Percentiles rank a stretch among this genome's conserved stretches.
Evolutionary conservation across 2,797 vertebrate species (phyloP).

Genomic region (Crypturellus tataupa): DNA sequence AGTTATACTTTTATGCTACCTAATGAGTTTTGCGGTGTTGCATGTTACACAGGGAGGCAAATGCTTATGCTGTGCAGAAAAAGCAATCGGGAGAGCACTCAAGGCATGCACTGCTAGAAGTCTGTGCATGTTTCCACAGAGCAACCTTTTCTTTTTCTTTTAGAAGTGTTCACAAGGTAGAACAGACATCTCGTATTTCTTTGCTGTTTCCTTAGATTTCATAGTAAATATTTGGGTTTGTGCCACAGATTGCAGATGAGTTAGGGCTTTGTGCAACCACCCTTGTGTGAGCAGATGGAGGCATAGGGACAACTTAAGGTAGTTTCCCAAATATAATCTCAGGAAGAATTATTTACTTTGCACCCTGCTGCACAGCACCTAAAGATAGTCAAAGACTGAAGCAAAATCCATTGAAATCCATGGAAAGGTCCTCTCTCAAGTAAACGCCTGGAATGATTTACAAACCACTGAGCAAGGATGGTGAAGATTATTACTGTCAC

Average conservation of each 20-base stretch:
- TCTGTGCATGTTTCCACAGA: neutral
- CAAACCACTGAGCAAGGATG: neutral
- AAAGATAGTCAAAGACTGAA: neutral
- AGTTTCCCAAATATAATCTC: neutral
- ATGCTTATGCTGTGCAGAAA: neutral
- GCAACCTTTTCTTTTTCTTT: slow-evolving; percentile 10
- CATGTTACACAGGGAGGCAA: neutral
- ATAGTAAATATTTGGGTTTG: neutral
- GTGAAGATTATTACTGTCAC: accelerated
- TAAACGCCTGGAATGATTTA: neutral
- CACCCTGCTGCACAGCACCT: neutral
- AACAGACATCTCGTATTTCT: slow-evolving; percentile 6
- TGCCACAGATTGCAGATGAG: neutral
- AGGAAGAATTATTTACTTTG: neutral
- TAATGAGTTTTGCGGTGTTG: slow-evolving; percentile 37
- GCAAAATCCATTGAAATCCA: neutral
- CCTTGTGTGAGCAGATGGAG: accelerated
- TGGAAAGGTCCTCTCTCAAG: neutral
- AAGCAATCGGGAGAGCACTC: neutral
- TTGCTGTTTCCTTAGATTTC: neutral
- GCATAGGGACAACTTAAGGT: neutral
- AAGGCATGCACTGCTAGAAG: slow-evolving; percentile 34
- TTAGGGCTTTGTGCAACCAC: neutral
- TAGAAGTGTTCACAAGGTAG: neutral
- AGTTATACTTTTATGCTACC: slow-evolving; percentile 63